Evolutionary conservation across 2,113 vertebrate genomes (phyloP).

Genomic region (Regulus satrapa): DNA sequence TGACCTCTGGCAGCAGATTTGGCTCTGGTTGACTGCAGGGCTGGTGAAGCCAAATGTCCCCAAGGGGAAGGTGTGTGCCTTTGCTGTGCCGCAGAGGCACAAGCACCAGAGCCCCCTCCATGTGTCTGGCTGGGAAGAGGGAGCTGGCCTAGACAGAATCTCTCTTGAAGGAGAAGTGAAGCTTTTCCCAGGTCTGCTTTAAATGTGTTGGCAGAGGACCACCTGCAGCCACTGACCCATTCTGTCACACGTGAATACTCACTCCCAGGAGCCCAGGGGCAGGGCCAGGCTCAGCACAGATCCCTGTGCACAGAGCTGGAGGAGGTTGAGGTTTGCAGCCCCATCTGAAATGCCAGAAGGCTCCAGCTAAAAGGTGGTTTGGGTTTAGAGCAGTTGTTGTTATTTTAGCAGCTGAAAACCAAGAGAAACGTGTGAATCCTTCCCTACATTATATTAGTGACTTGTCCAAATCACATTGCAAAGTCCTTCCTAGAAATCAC

Average conservation of each 20-base stretch:
- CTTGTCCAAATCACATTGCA: not conserved
- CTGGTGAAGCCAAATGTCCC: not conserved
- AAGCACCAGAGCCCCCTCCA: not conserved
- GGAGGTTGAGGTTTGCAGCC: not conserved
- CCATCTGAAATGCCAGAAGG: not conserved
- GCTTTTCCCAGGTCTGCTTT: not conserved
- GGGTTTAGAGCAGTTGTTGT: not conserved
- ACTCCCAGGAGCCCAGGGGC: not conserved
- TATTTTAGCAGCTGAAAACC: not conserved
- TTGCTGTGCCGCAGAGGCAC: fast-evolving
- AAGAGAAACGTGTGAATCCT: not conserved
- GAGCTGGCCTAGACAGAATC: not conserved
- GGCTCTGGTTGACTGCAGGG: not conserved
- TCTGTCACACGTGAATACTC: not conserved
- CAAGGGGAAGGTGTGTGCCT: not conserved
- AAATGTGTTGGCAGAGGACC: not conserved
- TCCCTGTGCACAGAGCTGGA: fast-evolving
- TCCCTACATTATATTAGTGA: fast-evolving
- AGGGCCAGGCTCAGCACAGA: not conserved
- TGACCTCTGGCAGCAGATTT: not conserved
- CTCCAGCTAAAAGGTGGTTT: not conserved
- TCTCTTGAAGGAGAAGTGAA: not conserved
- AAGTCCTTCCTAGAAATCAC: not conserved
- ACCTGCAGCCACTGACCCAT: not conserved
- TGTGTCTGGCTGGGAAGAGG: not conserved